Conservation (phyloP, 2,113 vertebrate genomes). For the Catharus bicknelli region DNA sequence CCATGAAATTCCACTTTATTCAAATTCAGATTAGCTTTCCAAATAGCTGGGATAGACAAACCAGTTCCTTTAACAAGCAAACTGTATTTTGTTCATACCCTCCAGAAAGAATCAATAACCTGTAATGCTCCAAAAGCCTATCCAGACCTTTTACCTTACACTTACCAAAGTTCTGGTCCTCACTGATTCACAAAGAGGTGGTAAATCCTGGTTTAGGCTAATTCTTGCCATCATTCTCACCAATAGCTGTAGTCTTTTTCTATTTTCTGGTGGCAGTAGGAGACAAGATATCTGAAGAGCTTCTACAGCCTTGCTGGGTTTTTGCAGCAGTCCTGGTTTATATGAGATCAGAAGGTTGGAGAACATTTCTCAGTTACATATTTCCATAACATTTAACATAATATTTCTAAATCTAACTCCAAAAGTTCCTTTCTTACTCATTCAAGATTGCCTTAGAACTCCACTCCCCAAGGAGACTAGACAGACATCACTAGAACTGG, state of each 20-base stretch:
- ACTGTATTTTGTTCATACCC: neutral
- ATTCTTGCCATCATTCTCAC: constrained; percentile 84
- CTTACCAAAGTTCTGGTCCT: constrained; percentile 80
- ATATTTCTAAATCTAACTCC: neutral
- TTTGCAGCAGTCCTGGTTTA: constrained; percentile 74
- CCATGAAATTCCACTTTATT: neutral
- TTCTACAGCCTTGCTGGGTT: constrained; percentile 75
- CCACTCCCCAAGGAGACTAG: neutral
- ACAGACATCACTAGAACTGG: neutral
- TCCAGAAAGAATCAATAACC: neutral
- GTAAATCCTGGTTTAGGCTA: constrained; percentile 79
- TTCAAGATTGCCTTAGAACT: neutral
- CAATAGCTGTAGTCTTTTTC: constrained; percentile 82
- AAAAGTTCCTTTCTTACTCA: neutral
- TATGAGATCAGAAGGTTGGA: neutral
- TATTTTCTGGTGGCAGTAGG: constrained; percentile 83
- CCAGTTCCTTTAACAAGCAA: neutral
- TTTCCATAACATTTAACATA: neutral
- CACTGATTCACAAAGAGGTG: constrained; percentile 79
- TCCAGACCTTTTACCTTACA: neutral
- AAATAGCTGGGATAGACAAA: neutral
- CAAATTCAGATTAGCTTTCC: neutral
- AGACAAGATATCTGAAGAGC: constrained; percentile 86
- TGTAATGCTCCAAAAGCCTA: neutral
- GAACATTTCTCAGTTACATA: neutral